Evolutionary conservation across 2,888 invertebrate species (phyloP), one percentile per base, ranked within the genome.

Genomic region (Calameuta idolon): DNA sequence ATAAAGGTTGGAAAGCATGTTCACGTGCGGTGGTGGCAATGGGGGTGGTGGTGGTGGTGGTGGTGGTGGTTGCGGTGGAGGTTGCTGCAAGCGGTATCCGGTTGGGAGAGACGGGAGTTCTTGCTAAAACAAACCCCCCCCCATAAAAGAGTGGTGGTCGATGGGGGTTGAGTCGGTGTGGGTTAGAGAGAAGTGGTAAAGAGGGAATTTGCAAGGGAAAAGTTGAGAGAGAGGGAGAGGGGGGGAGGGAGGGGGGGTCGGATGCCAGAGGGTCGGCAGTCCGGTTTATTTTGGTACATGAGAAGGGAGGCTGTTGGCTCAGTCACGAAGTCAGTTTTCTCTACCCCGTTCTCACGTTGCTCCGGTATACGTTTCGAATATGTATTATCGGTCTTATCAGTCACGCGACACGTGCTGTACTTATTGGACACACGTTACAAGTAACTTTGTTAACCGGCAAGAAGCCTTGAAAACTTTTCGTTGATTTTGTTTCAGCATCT

Each of bases 141-240:
- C 81, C 85, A 82, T 79, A 83, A 86, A 88, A 87, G 86, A 87
- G 87, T 86, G 87, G 85, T 88, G 87, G 85, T 88, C 84, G 83
- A 84, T 83, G 78, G 84, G 81, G 37, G 37, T 55, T 40, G 35
- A 35, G 55, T 33, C 75, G 87, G 87, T 82, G 9, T 23, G 85
- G 83, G 85, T 85, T 85, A 81, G 85, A 82, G 85, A 82, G 85
- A 88, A 89, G 88, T 87, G 89, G 90, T 89, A 87, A 89, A 89
- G 89, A 90, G 89, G 83, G 87, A 90, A 90, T 90, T 90, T 87
- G 88, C 90, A 89, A 89, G 89, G 89, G 89, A 89, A 89, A 90
- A 86, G 85, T 80, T 79, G 76, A 69, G 40, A 11, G 71, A 11
- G 33, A 0, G 34, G 12, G 34, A 0, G n/a, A 35, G 33, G 0